Base-by-base conservation (phyloP, 2,113 vertebrate species). In the Gopherus flavomarginatus region DNA sequence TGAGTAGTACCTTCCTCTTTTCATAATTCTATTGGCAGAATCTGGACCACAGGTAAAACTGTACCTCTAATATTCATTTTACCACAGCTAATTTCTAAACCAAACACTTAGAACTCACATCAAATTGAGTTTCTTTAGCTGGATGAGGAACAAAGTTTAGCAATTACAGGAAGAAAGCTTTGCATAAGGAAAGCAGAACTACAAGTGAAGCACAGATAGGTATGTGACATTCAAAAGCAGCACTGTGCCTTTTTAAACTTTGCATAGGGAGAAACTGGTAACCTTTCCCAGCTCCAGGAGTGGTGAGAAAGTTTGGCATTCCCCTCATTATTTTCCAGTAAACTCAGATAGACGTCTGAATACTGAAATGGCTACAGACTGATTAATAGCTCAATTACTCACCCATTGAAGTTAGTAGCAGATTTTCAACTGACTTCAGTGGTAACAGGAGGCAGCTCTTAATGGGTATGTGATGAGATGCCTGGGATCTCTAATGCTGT, bases 361-460 rank as follows among this genome's bases (percentile, higher is more conserved):
- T 6, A 52, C n/a, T 52, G 42, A 27, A 26, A 47, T 35, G 49
- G 65, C 72, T 35, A 26, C 50, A 88, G 78, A 86, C n/a, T 84
- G 78, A 59, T 35, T 1, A 88, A 85, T 38, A 42, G 81, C 52
- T 42, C 81, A 38, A 3, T 82, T 56, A 56, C 35, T 29, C 19
- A 69, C 11, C 5, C 52, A 86, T n/a, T 87, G 90, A 90, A 91
- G 91, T 24, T 62, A 96, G 62, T 29, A 84, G 22, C n/a, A 72
- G n/a, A 72, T 72, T 38, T 72, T 38, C 35, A 72, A 38, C 21
- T 84, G 78, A 62, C 38, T 86, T 87, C 3, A 81, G 11, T 72
- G 35, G 12, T 56, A 85, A 5, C 8, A 83, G 0, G 0, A n/a
- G 91, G 69, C 69, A 93, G 81, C 50, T 35, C 31, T 79, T 50